These are phyloP conservation scores for Caenorhabditis sp. DNA, from an alignment of 2,888 invertebrate species.

Conservation along the genomic window DNA sequence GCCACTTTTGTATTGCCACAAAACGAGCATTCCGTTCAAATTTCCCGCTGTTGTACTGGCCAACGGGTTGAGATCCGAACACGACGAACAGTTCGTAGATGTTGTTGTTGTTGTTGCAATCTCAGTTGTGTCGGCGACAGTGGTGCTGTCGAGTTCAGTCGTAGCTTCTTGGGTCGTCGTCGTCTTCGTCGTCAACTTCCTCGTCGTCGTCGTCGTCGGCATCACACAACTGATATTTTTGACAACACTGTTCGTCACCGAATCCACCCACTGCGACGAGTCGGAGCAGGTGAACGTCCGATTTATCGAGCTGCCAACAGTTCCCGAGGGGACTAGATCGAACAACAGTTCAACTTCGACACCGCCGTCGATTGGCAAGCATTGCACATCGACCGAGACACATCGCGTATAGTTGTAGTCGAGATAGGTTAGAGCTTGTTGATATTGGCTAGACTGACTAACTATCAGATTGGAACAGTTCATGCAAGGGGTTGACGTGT, in stretches of 20 bases:
- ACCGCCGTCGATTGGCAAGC: constrained; percentile 41
- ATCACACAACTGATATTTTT: constrained; percentile 48
- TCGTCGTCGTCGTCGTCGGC: constrained; percentile 9
- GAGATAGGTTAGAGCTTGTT: constrained; percentile 45
- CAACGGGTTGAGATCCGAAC: constrained; percentile 19
- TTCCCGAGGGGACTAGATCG: constrained; percentile 12
- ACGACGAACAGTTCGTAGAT: constrained; percentile 14
- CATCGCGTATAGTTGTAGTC: constrained; percentile 41
- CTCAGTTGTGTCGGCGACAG: constrained; percentile 16
- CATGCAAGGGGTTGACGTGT: constrained; percentile 44
- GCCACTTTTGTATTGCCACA: constrained; percentile 22
- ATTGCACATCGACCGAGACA: constrained; percentile 44
- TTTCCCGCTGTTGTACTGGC: constrained; percentile 11
- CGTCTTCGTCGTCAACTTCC: constrained; percentile 10
- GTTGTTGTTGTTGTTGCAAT: constrained; percentile 6
- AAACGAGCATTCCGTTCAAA: constrained; percentile 32
- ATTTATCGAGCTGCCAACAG: constrained; percentile 28
- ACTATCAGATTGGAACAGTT: constrained; percentile 50
- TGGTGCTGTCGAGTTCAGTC: too few species aligned
- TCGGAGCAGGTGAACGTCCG: constrained; percentile 45
- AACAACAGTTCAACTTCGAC: constrained; percentile 29
- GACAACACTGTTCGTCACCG: constrained; percentile 23
- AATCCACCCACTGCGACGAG: constrained; percentile 45
- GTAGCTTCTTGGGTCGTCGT: too few species aligned
- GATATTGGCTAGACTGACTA: constrained; percentile 28